Percentiles rank a stretch among this genome's conserved stretches.
phyloP scores from a whole-genome alignment of 2,113 vertebrate species.

The Oncorhynchus nerka region DNA sequence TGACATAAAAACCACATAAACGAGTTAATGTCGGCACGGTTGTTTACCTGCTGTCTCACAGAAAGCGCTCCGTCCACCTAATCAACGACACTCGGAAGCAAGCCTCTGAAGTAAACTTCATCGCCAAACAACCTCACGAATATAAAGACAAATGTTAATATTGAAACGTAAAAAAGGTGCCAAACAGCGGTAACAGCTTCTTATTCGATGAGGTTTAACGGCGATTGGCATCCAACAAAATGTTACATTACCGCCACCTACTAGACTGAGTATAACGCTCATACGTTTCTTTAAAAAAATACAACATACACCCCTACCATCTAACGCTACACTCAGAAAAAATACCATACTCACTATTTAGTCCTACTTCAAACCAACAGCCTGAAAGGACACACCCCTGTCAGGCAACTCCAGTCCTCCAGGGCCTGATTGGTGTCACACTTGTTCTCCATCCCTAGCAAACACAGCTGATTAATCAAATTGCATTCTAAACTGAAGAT shows the following conservation, averaged over 20 bases:
- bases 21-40: neutral
- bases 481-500: too few relatives aligned
- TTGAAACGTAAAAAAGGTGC: slow-evolving; percentile 18
- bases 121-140: neutral
- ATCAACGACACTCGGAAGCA: slow-evolving; percentile 40
- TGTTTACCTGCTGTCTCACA: slow-evolving; percentile 63
- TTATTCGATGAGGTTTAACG: slow-evolving; percentile 25
- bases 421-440: too few relatives aligned
- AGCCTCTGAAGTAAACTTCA: slow-evolving; percentile 5
- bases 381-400: too few relatives aligned
- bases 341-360: neutral
- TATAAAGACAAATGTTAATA: neutral
- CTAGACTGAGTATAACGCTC: too few relatives aligned
- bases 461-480: too few relatives aligned
- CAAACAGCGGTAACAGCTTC: slow-evolving; percentile 63
- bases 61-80: slow-evolving; percentile 67
- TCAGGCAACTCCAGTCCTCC: too few relatives aligned
- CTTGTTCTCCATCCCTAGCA: too few relatives aligned
- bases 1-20: neutral
- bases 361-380: too few relatives aligned
- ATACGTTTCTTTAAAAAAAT: too few relatives aligned
- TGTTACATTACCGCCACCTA: too few relatives aligned
- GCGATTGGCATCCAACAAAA: too few relatives aligned
- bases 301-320: too few relatives aligned
- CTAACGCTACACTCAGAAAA: slow-evolving; percentile 9